Evolutionary conservation across 1,140 invertebrate species (phyloP), one percentile per base, ranked within the genome.

Genomic region (Caenorhabditis latens): DNA sequence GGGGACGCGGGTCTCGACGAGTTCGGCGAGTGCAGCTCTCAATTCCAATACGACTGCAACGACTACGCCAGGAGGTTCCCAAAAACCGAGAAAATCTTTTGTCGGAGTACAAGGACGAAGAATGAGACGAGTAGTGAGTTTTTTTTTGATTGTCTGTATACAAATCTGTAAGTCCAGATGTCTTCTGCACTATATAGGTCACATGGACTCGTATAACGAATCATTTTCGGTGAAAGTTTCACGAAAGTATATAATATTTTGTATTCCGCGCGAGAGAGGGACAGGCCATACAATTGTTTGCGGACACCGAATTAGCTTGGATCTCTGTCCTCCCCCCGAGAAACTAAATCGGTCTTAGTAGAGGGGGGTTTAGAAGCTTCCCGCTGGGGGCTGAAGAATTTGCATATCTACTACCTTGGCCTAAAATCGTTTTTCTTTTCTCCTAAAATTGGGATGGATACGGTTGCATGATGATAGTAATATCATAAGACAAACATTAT

Each of bases 21-120:
- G 71, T 90, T 88, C 43, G 90, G 91, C 61, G 90, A 91, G 61
- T 91, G 90, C 83, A 63, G 16, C 7, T 83, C 83, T 19, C 87
- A 91, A 57, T 91, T 91, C 55, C 86, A 88, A 24, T 91, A 88
- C 53, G 90, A 90, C 63, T 91, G 90, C 61, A 79, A 79, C 24
- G 57, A 46, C n/a, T 91, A 91, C 63, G 89, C 87, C n/a, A 86
- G 65, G 65, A 75, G 87, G 32, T 91, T 84, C 48, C 65, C 86
- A 21, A 24, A 71, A 50, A 50, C 55, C 48, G 88, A 89, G 84
- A 89, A 87, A 65, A 89, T 91, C 19, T 90, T 85, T 67, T 90
- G 90, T 84, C 50, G 90, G 42, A 90, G 89, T 43, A 90, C 89
- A 19, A 86, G 90, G 86, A 63, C 87, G 42, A 86, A 65, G 50